Base-by-base conservation (phyloP, 2,888 invertebrate genomes). In the Lasioglossum vierecki region DNA sequence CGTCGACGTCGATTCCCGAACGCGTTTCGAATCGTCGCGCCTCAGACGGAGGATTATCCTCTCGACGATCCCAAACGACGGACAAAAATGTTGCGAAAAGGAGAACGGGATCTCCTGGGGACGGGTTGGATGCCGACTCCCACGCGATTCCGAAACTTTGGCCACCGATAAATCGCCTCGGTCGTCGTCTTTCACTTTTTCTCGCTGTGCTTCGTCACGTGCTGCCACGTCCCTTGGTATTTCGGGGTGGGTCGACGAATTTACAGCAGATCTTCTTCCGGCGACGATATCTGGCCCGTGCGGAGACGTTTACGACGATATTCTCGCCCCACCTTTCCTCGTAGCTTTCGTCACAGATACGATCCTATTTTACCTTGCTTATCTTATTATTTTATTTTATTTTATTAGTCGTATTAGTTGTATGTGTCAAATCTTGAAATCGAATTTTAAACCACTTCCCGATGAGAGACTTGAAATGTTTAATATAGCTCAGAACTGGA, bases 11-110 rank as follows among this genome's bases (percentile, higher is more conserved):
- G 89, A 88, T 84, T 76, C 86, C 26, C 85, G 84, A 85, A 85
- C 88, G 81, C 87, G 87, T 87, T 82, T 84, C 87, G 89, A 90
- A 89, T 88, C 90, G 87, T 79, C 87, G 74, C 68, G 46, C 60
- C 79, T 80, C 74, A 60, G 83, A 68, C 75, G 68, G 18, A 57
- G 83, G 90, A 89, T 89, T 90, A 89, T 87, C 85, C 87, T 80
- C 76, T 79, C 30, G 60, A 80, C 79, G 84, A 85, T 88, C 87
- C 81, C 88, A 66, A 83, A 72, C 71, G 60, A 22, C 13, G 77
- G 70, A 44, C 60, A 75, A 70, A 77, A 70, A 41, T 46, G 77
- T 85, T 46, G 74, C 35, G 22, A 68, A 44, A 35, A 72, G 30
- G 44, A 72, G 49, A 68, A 76, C 13, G 2, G 53, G 73, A 79